A percentile compares a stretch with the other conserved stretches of the same genome.
Conservation (phyloP, 37 sponge, comb jelly and placozoan genomes). For the Cladorhizidae sp. region DNA sequence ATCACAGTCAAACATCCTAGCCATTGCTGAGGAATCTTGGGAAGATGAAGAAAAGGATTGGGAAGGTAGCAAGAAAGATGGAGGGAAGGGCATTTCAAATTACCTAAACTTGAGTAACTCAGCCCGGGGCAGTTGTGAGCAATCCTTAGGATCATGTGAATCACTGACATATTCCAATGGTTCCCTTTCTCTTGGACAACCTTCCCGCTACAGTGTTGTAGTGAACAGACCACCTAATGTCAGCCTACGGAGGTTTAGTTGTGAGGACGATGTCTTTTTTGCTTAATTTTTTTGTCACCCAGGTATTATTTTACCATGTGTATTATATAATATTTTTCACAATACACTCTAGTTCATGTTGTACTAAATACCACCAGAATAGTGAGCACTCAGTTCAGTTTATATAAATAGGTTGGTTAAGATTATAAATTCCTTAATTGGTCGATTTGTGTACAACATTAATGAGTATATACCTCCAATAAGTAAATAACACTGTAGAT, state of each 20-base stretch:
- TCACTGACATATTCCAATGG: neutral
- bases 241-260: neutral
- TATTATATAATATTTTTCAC: too few species aligned
- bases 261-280: slow-evolving; percentile 8
- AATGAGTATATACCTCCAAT: too few species aligned
- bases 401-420: too few species aligned
- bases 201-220: neutral
- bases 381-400: too few species aligned
- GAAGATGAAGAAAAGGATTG: neutral
- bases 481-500: too few species aligned
- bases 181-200: neutral
- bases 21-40: neutral
- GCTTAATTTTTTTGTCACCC: too few species aligned
- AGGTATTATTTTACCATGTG: too few species aligned
- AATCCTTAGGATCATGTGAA: slow-evolving; percentile 1
- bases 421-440: too few species aligned
- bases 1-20: neutral
- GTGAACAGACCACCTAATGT: neutral
- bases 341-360: too few species aligned
- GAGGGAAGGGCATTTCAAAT: neutral
- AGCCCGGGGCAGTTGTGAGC: neutral
- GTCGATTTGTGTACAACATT: too few species aligned
- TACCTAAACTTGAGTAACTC: too few species aligned
- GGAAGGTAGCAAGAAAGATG: neutral
- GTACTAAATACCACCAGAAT: too few species aligned